A percentile compares a stretch with the other conserved stretches of the same genome.
These are phyloP conservation scores for Strigamia transsilvanica DNA, from an alignment of 2,888 invertebrate genomes.

Conservation along the genomic window DNA sequence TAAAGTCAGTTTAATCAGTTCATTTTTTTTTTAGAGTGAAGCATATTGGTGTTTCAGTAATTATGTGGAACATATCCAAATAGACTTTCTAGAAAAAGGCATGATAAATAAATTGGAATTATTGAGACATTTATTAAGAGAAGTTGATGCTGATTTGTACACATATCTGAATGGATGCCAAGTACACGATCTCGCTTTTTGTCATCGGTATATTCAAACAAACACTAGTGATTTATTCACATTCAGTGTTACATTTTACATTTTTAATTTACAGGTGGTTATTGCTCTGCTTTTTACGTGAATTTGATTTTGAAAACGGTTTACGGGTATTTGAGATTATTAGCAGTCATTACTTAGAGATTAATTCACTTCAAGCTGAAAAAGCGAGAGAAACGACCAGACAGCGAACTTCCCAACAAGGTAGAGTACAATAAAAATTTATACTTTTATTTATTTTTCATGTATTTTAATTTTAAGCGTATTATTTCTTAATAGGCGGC, in stretches of 20 bases:
- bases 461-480: neutral
- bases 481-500: constrained; percentile 2
- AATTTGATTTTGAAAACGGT: constrained; percentile 51
- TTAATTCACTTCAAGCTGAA: constrained; percentile 52
- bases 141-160: constrained; percentile 51
- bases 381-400: constrained; percentile 49
- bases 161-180: constrained; percentile 17
- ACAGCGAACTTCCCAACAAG: constrained; percentile 20
- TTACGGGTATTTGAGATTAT: constrained; percentile 47
- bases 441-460: neutral
- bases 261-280: constrained; percentile 40
- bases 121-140: constrained; percentile 26
- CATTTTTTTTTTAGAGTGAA: constrained; percentile 60
- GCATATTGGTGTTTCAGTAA: constrained; percentile 64
- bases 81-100: constrained; percentile 63
- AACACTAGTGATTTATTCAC: neutral
- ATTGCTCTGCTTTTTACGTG: constrained; percentile 41
- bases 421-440: neutral
- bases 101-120: constrained; percentile 59
- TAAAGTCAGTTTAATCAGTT: neutral
- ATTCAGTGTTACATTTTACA: neutral
- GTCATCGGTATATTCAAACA: constrained; percentile 15
- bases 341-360: constrained; percentile 48
- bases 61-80: constrained; percentile 62
- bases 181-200: constrained; percentile 50